Percentiles rank a stretch among this genome's conserved stretches.
Conservation (phyloP, 2,113 vertebrate genomes). For the Epinephelus fuscoguttatus region DNA sequence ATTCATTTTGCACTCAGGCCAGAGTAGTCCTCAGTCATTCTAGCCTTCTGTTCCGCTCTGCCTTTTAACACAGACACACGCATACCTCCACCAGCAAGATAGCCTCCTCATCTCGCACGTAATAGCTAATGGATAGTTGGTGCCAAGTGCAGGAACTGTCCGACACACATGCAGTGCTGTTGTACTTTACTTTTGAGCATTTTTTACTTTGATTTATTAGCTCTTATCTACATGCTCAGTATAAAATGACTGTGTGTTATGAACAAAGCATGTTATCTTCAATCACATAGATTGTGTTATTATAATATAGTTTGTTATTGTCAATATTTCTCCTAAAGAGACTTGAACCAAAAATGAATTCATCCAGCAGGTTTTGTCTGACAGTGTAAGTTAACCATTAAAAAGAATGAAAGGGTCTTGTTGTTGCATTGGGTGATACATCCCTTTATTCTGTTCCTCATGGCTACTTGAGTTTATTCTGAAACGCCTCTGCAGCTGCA, state of each 20-base stretch:
- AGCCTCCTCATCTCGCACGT: constrained; percentile 19
- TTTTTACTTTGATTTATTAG: neutral
- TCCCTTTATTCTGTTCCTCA: neutral
- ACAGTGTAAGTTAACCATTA: too few relatives aligned
- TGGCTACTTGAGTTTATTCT: neutral
- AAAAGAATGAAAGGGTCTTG: neutral
- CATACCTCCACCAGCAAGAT: neutral
- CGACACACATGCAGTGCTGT: neutral
- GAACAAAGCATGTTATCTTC: too few relatives aligned
- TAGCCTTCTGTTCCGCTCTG: neutral
- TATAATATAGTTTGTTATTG: neutral
- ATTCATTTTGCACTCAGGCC: constrained; percentile 14
- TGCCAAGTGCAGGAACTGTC: neutral
- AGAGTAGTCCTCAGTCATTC: constrained; percentile 11
- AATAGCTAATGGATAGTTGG: constrained; percentile 15
- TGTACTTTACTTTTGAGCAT: neutral
- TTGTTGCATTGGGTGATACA: neutral
- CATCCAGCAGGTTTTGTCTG: too few relatives aligned
- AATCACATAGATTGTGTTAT: neutral
- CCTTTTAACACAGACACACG: neutral
- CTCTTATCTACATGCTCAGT: neutral
- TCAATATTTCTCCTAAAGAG: neutral
- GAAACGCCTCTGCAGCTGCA: neutral
- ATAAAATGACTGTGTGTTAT: neutral
- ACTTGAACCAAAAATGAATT: too few relatives aligned